A percentile compares a stretch with the other conserved stretches of the same genome.
Evolutionary conservation across 2,888 invertebrate genomes (phyloP).

Genomic region (Parascotia fuliginaria): DNA sequence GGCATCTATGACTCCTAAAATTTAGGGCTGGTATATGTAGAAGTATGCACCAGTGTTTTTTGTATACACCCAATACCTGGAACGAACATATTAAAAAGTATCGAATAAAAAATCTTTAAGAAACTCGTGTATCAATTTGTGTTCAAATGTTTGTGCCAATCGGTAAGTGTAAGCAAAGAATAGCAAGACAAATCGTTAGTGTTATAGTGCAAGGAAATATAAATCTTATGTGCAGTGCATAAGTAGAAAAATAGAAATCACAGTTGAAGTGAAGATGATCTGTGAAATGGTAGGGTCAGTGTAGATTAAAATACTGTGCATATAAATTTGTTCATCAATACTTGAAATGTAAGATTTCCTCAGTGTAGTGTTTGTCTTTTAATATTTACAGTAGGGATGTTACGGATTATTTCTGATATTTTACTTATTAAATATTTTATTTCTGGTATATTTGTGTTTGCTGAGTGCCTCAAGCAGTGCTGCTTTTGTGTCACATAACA

Average conservation of each 20-base stretch:
- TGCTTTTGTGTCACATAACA: not conserved
- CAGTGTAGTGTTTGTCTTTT: constrained; percentile 38
- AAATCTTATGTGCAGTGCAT: constrained; percentile 82
- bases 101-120: constrained; percentile 32
- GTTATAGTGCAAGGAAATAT: constrained; percentile 77
- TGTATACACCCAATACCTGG: constrained; percentile 54
- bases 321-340: constrained; percentile 49
- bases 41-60: constrained; percentile 81
- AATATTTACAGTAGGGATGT: constrained; percentile 50
- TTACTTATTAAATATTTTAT: constrained; percentile 7
- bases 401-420: constrained; percentile 35
- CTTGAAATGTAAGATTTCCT: constrained; percentile 36
- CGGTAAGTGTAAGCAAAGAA: constrained; percentile 69
- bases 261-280: constrained; percentile 66
- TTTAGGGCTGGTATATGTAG: constrained; percentile 84
- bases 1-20: constrained; percentile 62
- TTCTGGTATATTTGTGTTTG: not conserved
- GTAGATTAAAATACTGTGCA: constrained; percentile 54
- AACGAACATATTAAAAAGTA: constrained; percentile 46
- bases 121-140: constrained; percentile 56
- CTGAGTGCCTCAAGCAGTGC: constrained; percentile 34
- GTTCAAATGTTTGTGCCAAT: constrained; percentile 63
- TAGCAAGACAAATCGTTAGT: constrained; percentile 67
- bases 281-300: constrained; percentile 56
- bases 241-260: constrained; percentile 72